A percentile compares a stretch with the other conserved stretches of the same genome.
Evolutionary conservation across 1,140 invertebrate genomes (phyloP).

Genomic region (Ceratina australensis): DNA sequence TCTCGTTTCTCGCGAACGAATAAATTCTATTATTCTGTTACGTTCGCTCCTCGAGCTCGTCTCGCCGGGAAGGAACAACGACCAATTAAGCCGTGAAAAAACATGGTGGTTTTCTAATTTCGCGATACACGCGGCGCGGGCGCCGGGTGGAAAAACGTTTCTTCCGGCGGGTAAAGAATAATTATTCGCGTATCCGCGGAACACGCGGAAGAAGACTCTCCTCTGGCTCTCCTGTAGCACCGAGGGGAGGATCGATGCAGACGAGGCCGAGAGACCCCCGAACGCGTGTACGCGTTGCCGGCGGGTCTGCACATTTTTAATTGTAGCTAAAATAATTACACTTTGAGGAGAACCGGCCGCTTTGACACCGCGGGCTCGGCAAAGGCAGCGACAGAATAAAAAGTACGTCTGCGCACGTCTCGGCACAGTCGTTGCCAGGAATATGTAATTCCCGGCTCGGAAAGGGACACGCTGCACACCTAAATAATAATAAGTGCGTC

Average conservation of each 20-base stretch:
- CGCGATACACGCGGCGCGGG: constrained; percentile 30
- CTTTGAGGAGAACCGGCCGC: constrained; percentile 73
- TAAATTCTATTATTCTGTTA: constrained; percentile 23
- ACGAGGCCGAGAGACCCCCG: constrained; percentile 57
- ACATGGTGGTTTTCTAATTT: constrained; percentile 44
- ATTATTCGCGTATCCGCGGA: constrained; percentile 48
- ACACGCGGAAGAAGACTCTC: constrained; percentile 29
- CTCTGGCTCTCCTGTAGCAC: constrained; percentile 41
- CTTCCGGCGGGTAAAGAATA: constrained; percentile 43
- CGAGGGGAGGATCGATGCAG: constrained; percentile 58
- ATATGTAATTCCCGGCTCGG: constrained; percentile 66
- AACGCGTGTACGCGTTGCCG: constrained; percentile 57
- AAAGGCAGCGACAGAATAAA: constrained; percentile 65
- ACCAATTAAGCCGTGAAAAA: constrained; percentile 44
- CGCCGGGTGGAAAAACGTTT: constrained; percentile 28
- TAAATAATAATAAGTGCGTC: constrained; percentile 66
- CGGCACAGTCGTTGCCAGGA: constrained; percentile 63
- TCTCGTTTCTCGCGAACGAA: constrained; percentile 4
- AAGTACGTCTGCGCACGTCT: constrained; percentile 58
- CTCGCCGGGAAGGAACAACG: constrained; percentile 33
- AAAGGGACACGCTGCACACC: constrained; percentile 56
- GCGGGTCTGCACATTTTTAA: constrained; percentile 73
- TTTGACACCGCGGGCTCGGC: constrained; percentile 66
- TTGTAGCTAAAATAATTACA: constrained; percentile 78
- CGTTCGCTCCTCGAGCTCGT: constrained; percentile 4